phyloP scores from a whole-genome alignment of 2,888 invertebrate genomes.

The Tinea pellionella region DNA sequence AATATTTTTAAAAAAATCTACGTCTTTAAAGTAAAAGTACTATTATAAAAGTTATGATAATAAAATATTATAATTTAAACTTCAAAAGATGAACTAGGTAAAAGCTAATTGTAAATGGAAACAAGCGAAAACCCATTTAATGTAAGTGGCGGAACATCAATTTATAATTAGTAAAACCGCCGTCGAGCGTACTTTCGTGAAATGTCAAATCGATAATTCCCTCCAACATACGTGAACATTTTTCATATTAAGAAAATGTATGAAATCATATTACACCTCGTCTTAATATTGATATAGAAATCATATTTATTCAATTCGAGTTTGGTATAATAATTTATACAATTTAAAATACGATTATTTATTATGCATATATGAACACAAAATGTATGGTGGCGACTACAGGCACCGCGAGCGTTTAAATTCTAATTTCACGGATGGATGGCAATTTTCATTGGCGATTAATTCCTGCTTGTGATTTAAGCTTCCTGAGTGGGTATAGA shows the following conservation, averaged over 20 bases:
- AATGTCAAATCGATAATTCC: slow-evolving; percentile 19
- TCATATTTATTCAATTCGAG: no score
- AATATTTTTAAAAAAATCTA: no score
- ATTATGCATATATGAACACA: background rate
- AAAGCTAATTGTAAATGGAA: background rate
- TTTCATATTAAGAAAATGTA: background rate
- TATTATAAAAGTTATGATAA: no score
- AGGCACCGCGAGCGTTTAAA: slow-evolving; percentile 49
- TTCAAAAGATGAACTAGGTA: background rate
- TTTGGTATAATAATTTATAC: no score
- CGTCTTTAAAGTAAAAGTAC: no score
- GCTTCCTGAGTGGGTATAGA: slow-evolving; percentile 27
- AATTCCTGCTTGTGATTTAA: slow-evolving; percentile 53
- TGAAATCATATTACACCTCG: no score
- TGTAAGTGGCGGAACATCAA: background rate
- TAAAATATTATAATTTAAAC: no score
- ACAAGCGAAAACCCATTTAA: background rate
- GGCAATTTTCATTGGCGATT: slow-evolving; percentile 62
- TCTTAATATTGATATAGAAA: no score
- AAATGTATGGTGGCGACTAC: slow-evolving; percentile 21
- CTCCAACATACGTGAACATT: background rate
- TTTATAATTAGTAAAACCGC: slow-evolving; percentile 3
- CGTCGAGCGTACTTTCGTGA: slow-evolving; percentile 16
- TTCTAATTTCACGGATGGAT: slow-evolving; percentile 63
- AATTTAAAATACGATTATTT: background rate